These are phyloP conservation scores for Carcinoscorpius rotundicauda DNA, from an alignment of 1,140 invertebrate species.

Conservation along the genomic window DNA sequence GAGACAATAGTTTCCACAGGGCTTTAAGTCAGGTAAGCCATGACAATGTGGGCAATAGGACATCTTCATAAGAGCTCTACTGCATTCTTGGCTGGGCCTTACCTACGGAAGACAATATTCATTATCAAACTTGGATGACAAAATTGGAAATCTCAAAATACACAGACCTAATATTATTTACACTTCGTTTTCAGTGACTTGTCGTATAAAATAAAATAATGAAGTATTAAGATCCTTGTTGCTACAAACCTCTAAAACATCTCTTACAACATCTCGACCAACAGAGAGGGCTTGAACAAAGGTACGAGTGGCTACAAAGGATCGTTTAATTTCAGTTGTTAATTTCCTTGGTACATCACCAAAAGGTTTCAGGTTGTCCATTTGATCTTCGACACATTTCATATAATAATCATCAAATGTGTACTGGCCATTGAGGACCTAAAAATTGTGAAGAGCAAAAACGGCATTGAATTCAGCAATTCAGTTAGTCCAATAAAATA, in stretches of 20 bases:
- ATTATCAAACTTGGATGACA: not conserved
- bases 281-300: slow-evolving; percentile 77
- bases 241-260: slow-evolving; percentile 22
- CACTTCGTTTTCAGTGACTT: too few species aligned
- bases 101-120: slow-evolving; percentile 31
- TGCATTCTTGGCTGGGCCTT: slow-evolving; percentile 51
- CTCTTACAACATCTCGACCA: slow-evolving; percentile 54
- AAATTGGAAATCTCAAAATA: not conserved
- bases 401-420: slow-evolving; percentile 71
- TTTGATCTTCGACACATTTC: slow-evolving; percentile 73
- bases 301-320: slow-evolving; percentile 85
- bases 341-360: slow-evolving; percentile 86
- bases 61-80: slow-evolving; percentile 63
- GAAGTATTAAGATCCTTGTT: too few species aligned
- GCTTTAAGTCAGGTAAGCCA: slow-evolving; percentile 51
- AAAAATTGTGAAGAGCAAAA: not conserved
- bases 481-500: too few species aligned
- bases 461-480: too few species aligned
- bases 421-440: slow-evolving; percentile 79
- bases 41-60: slow-evolving; percentile 71
- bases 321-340: slow-evolving; percentile 70
- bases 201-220: too few species aligned
- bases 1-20: slow-evolving; percentile 75
- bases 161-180: too few species aligned
- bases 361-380: slow-evolving; percentile 86